A percentile compares a stretch with the other conserved stretches of the same genome.
phyloP scores from a whole-genome alignment of 2,797 vertebrate genomes.

The Dendrocincla fuliginosa region DNA sequence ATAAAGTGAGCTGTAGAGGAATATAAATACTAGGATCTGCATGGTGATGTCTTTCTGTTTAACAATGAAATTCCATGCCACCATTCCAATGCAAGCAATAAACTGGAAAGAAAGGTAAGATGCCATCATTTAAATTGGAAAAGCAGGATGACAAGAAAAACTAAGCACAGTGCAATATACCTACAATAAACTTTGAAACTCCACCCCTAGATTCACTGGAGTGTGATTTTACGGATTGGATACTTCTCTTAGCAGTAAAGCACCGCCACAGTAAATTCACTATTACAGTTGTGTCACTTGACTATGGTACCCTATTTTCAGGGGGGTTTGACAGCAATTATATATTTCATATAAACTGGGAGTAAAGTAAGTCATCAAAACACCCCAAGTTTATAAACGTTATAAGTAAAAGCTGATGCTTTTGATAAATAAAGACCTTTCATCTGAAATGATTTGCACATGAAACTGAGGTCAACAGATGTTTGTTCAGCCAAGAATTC shows the following conservation, averaged over 20 bases:
- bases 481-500: not conserved
- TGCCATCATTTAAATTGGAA: not conserved
- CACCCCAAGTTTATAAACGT: not conserved
- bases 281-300: not conserved
- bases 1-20: conserved; percentile 91
- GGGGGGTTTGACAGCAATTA: not conserved
- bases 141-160: not conserved
- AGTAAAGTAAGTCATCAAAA: not conserved
- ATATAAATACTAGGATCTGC: conserved; percentile 87
- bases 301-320: not conserved
- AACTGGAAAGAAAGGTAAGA: conserved; percentile 76
- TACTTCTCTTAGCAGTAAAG: not conserved
- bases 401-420: not conserved
- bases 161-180: not conserved
- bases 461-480: not conserved
- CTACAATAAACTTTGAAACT: not conserved
- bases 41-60: conserved; percentile 80
- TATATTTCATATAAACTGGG: not conserved
- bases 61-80: conserved; percentile 89
- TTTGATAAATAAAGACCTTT: not conserved
- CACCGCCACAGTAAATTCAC: not conserved
- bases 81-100: conserved; percentile 89
- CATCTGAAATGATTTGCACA: not conserved
- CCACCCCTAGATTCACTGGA: not conserved
- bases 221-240: not conserved